phyloP scores from a whole-genome alignment of 2,888 invertebrate species.

The Pandemis heparana region DNA sequence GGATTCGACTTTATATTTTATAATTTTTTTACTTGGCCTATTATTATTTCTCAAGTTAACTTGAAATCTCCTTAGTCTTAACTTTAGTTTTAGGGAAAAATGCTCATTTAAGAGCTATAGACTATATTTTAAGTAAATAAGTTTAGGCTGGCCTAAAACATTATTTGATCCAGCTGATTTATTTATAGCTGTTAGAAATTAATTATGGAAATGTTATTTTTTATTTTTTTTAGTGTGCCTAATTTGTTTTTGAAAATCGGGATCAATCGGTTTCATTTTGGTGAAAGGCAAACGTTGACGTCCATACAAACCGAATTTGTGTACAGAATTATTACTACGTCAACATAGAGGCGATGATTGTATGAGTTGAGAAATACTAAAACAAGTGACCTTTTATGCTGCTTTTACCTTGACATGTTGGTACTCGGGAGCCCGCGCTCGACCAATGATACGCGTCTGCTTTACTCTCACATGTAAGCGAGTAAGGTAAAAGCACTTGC shows the following conservation, averaged over 20 bases:
- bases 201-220: background rate
- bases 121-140: conserved; percentile 25
- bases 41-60: conserved; percentile 2
- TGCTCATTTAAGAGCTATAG: conserved; percentile 20
- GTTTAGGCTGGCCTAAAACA: conserved; percentile 61
- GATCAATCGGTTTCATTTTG: conserved; percentile 18
- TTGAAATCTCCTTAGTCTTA: conserved; percentile 20
- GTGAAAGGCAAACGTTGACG: conserved; percentile 2
- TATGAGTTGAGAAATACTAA: background rate
- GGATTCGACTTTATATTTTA: background rate
- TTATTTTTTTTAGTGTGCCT: conserved; percentile 4
- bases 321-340: conserved; percentile 11
- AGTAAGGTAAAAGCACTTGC: background rate
- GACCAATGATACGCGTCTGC: background rate
- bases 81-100: conserved; percentile 5
- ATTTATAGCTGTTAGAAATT: conserved; percentile 18
- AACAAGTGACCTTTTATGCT: background rate
- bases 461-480: background rate
- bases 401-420: background rate
- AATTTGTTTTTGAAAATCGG: conserved; percentile 12
- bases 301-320: conserved; percentile 31
- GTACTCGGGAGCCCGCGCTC: background rate
- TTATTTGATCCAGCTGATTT: conserved; percentile 30
- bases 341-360: conserved; percentile 15
- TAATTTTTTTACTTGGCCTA: background rate